Evolutionary conservation across 2,113 vertebrate species (phyloP), one percentile per base, ranked within the genome.

Genomic region (Oceanodroma tethys): DNA sequence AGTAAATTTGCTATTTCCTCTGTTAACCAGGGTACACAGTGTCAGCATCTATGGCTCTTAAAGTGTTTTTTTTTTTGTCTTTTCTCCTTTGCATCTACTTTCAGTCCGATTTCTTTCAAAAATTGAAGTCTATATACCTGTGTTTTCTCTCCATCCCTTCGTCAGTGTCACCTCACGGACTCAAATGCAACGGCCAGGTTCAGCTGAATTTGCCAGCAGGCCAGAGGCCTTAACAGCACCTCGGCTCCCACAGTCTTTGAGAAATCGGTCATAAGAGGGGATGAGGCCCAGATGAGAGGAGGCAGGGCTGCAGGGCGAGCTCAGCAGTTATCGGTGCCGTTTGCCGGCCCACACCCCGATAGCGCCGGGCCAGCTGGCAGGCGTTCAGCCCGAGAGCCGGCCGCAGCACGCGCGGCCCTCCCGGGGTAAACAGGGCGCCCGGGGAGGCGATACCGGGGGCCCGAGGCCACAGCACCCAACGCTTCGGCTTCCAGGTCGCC

Each of bases 401-500:
- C 58, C 14, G 7, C 53, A 9, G 4, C 56, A 12, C 13, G 6
- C 5, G 7, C 25, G 3, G 53, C 60, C 56, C 56, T 13, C n/a
- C 43, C 3, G 2, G 16, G 7, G 66, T 36, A 27, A 89, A 50
- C 81, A 38, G 48, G 47, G 72, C 1, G 10, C 29, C 5, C 2
- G 1, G 6, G 30, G 22, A 42, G 75, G n/a, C 0, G 4, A 22
- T 13, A 8, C 7, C 6, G 4, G 13, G n/a, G n/a, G 36, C 59
- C 36, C 17, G 59, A 26, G 59, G 59, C 59, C 23, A 5, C 65
- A 6, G 22, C 42, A 43, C 43, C 58, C 59, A 48, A 2, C 4
- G 0, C 56, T 48, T 16, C 1, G 1, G 29, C 52, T n/a, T 40
- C 40, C 59, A 22, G 19, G 30, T 2, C 13, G 0, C 0, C 2